Evolutionary conservation across 2,888 invertebrate species (phyloP).

Genomic region (Celastrina argiolus): DNA sequence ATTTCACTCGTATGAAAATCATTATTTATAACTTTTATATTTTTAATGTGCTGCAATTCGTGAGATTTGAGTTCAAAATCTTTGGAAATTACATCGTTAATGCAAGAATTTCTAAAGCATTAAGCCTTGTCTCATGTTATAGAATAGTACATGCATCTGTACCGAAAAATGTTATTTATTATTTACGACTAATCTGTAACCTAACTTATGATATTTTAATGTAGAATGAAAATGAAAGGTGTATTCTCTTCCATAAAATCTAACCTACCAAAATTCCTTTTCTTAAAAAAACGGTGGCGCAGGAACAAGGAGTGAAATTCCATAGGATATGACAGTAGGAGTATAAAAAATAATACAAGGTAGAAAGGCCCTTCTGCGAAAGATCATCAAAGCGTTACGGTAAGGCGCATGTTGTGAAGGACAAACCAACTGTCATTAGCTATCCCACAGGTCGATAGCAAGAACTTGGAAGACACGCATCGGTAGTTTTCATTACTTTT

Average conservation of each 20-base stretch:
- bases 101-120: too few species aligned
- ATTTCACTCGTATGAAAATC: conserved; percentile 10
- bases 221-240: too few species aligned
- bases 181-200: too few species aligned
- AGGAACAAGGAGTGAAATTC: too few species aligned
- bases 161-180: too few species aligned
- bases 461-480: not conserved
- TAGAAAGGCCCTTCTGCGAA: conserved; percentile 3
- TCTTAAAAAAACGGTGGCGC: too few species aligned
- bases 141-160: not conserved
- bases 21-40: conserved; percentile 8
- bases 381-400: conserved; percentile 6
- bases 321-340: too few species aligned
- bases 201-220: too few species aligned
- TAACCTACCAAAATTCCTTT: too few species aligned
- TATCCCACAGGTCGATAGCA: not conserved
- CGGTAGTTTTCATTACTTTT: not conserved
- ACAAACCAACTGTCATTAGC: not conserved
- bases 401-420: conserved; percentile 6
- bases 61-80: not conserved
- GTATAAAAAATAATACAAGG: too few species aligned
- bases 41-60: not conserved
- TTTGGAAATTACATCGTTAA: not conserved
- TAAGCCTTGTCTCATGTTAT: too few species aligned
- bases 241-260: too few species aligned